A percentile compares a stretch with the other conserved stretches of the same genome.
phyloP scores from a whole-genome alignment of 1,140 invertebrate genomes.

The Heliconius hermathena region DNA sequence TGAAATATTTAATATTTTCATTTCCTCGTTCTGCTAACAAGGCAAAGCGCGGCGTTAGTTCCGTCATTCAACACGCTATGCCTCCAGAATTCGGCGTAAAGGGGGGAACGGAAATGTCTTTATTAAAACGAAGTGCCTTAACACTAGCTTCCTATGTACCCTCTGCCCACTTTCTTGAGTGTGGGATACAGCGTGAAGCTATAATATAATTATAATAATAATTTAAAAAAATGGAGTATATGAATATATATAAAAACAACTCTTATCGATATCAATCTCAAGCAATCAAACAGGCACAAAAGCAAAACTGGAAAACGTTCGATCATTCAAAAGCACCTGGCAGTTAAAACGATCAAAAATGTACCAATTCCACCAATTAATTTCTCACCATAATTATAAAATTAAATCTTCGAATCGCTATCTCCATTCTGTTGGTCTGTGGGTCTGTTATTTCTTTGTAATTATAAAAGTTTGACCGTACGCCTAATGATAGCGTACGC shows the following conservation, averaged over 20 bases:
- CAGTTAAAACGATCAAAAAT: background rate
- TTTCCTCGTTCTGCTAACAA: background rate
- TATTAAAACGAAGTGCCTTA: background rate
- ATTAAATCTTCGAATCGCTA: conserved; percentile 46
- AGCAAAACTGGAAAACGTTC: background rate
- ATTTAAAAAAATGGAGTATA: too few relatives aligned
- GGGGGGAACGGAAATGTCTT: too few relatives aligned
- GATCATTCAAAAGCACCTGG: conserved; percentile 3
- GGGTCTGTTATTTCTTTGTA: conserved; percentile 53
- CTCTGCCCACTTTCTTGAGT: background rate
- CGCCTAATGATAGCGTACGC: conserved; percentile 61
- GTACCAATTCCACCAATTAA: conserved; percentile 46
- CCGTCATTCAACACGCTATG: background rate
- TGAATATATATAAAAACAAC: background rate
- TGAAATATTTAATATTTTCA: background rate
- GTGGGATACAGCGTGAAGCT: background rate
- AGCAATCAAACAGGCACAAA: background rate
- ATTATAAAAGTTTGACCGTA: conserved; percentile 59
- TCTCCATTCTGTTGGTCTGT: conserved; percentile 51
- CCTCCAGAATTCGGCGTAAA: background rate
- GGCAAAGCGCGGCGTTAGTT: background rate
- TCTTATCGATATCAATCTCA: background rate
- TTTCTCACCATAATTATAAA: conserved; percentile 46
- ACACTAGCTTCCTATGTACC: background rate
- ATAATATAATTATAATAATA: too few relatives aligned